These are phyloP conservation scores for Sphaerodactylus townsendi DNA, from an alignment of 2,113 vertebrate species.

Conservation along the genomic window DNA sequence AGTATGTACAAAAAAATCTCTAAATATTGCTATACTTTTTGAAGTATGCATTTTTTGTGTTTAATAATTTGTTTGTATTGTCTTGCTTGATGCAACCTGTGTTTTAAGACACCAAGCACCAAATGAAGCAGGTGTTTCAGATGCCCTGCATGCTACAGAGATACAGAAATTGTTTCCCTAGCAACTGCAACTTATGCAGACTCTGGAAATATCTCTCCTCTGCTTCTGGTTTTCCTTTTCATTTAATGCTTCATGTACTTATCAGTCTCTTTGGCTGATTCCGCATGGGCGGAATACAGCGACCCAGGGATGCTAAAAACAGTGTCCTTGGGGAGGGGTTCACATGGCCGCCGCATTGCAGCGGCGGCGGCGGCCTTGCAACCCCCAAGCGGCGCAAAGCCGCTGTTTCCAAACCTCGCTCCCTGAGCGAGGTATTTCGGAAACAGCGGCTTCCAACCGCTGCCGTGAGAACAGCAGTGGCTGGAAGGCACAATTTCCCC, in stretches of 20 bases:
- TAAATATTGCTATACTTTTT: constrained; percentile 14
- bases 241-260: constrained; percentile 47
- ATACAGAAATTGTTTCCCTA: constrained; percentile 70
- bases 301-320: no score
- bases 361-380: no score
- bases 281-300: no score
- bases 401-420: no score
- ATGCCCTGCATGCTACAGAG: constrained; percentile 57
- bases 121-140: constrained; percentile 74
- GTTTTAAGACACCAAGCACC: constrained; percentile 60
- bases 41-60: constrained; percentile 60
- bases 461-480: no score
- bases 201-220: constrained; percentile 51
- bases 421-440: no score
- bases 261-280: constrained; percentile 57
- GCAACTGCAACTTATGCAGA: constrained; percentile 65
- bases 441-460: no score
- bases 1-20: constrained; percentile 57
- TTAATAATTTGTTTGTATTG: constrained; percentile 56
- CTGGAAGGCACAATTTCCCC: no score
- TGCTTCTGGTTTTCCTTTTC: constrained; percentile 48
- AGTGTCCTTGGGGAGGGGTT: no score
- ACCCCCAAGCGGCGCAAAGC: no score
- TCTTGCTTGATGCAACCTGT: constrained; percentile 50
- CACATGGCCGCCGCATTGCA: no score